A percentile compares a stretch with the other conserved stretches of the same genome.
These are phyloP conservation scores for Dusona sp. DNA, from an alignment of 2,888 invertebrate species.

Conservation along the genomic window DNA sequence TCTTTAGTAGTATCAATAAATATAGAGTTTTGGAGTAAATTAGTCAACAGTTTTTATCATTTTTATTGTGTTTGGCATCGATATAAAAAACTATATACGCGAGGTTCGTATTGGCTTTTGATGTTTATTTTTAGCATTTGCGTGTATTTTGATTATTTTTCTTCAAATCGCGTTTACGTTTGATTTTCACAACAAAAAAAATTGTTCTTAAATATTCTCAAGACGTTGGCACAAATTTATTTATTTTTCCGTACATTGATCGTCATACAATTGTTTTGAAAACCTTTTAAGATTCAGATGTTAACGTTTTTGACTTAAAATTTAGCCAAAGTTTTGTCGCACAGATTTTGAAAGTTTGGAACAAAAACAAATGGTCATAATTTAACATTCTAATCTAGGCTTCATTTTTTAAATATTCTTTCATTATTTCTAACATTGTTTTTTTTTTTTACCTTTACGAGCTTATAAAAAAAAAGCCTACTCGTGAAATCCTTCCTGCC, in stretches of 20 bases:
- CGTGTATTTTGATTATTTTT: too few relatives aligned
- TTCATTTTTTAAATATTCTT: slow-evolving; percentile 5
- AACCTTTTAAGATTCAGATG: not conserved
- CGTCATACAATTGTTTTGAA: not conserved
- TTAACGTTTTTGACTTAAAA: not conserved
- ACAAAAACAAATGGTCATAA: not conserved
- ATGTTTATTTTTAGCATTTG: too few relatives aligned
- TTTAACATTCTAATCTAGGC: slow-evolving; percentile 43
- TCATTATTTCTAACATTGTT: slow-evolving; percentile 12
- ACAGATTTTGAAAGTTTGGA: not conserved
- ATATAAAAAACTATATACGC: too few relatives aligned
- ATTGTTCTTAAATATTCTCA: not conserved
- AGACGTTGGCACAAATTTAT: not conserved
- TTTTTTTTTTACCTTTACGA: too few relatives aligned
- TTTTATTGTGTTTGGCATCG: too few relatives aligned
- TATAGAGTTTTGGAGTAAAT: too few relatives aligned
- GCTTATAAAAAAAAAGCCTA: too few relatives aligned
- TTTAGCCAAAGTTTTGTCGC: not conserved
- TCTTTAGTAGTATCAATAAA: too few relatives aligned
- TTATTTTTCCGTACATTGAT: slow-evolving; percentile 1
- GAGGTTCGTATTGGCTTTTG: too few relatives aligned
- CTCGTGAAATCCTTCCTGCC: too few relatives aligned
- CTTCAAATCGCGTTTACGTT: not conserved
- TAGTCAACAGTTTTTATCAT: too few relatives aligned
- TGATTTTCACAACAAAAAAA: not conserved